A percentile compares a stretch with the other conserved stretches of the same genome.
These are phyloP conservation scores for Trypoxylon attenuatum DNA, from an alignment of 2,888 invertebrate species.

Conservation along the genomic window DNA sequence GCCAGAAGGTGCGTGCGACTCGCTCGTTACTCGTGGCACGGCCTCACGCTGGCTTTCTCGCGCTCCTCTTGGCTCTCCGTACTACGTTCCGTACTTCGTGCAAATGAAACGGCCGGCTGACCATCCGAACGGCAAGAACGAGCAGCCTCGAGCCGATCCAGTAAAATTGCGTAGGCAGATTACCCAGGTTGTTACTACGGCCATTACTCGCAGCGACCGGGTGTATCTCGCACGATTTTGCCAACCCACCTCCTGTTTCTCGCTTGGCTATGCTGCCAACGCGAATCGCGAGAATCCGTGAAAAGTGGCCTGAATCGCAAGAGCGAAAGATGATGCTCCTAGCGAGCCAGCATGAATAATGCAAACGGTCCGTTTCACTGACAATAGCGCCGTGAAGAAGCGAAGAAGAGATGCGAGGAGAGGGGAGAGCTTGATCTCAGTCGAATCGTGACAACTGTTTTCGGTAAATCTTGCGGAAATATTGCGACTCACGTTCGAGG, in stretches of 20 bases:
- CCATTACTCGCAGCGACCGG: slow-evolving; percentile 41
- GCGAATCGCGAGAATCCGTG: neutral
- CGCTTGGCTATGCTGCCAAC: neutral
- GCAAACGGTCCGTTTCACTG: neutral
- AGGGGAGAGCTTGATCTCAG: neutral
- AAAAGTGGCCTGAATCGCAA: neutral
- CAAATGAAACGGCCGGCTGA: slow-evolving; percentile 60
- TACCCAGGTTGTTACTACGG: slow-evolving; percentile 52
- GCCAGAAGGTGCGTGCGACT: slow-evolving; percentile 66
- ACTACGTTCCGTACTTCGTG: slow-evolving; percentile 65
- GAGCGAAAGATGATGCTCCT: too few relatives aligned
- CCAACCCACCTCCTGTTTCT: slow-evolving; percentile 15
- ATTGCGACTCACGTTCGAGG: slow-evolving; percentile 18
- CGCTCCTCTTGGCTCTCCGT: slow-evolving; percentile 55
- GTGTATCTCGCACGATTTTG: slow-evolving; percentile 27
- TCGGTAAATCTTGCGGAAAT: slow-evolving; percentile 33
- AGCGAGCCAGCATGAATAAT: neutral
- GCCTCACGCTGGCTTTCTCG: slow-evolving; percentile 71
- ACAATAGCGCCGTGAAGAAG: neutral
- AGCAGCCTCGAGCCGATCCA: slow-evolving; percentile 53
- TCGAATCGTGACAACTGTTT: neutral
- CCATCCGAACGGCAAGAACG: slow-evolving; percentile 23
- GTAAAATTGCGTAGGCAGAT: slow-evolving; percentile 60
- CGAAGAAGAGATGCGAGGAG: neutral
- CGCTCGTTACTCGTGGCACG: slow-evolving; percentile 71